These are phyloP conservation scores for Machimus rusticus DNA, from an alignment of 2,888 invertebrate genomes.

Conservation along the genomic window DNA sequence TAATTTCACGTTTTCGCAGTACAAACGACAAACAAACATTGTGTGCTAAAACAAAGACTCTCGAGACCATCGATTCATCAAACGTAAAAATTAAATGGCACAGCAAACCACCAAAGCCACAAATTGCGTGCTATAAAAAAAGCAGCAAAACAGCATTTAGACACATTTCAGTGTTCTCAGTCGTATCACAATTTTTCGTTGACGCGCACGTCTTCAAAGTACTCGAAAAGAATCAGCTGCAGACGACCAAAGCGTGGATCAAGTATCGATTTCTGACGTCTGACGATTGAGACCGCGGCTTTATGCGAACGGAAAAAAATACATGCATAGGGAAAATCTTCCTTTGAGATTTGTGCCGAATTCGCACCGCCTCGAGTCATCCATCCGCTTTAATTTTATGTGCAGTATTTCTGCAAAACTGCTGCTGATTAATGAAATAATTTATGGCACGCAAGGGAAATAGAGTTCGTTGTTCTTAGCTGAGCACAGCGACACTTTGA, in stretches of 20 bases:
- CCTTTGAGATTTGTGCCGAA: not conserved
- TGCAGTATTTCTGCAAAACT: not conserved
- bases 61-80: slow-evolving; percentile 3
- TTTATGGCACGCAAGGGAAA: not conserved
- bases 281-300: not conserved
- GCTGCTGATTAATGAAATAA: not conserved
- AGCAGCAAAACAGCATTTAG: not conserved
- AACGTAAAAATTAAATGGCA: slow-evolving; percentile 27
- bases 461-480: not conserved
- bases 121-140: slow-evolving; percentile 1
- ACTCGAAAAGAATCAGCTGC: not conserved
- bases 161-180: slow-evolving; percentile 15
- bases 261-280: not conserved
- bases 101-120: slow-evolving; percentile 27
- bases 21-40: not conserved
- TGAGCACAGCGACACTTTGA: not conserved
- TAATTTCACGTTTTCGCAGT: not conserved
- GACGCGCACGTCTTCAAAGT: not conserved
- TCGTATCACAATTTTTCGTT: not conserved
- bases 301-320: not conserved
- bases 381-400: not conserved
- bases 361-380: not conserved
- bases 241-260: not conserved
- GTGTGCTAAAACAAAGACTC: not conserved
- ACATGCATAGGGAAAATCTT: not conserved